phyloP scores from a whole-genome alignment of 2,113 vertebrate genomes.

The Lethenteron reissneri region DNA sequence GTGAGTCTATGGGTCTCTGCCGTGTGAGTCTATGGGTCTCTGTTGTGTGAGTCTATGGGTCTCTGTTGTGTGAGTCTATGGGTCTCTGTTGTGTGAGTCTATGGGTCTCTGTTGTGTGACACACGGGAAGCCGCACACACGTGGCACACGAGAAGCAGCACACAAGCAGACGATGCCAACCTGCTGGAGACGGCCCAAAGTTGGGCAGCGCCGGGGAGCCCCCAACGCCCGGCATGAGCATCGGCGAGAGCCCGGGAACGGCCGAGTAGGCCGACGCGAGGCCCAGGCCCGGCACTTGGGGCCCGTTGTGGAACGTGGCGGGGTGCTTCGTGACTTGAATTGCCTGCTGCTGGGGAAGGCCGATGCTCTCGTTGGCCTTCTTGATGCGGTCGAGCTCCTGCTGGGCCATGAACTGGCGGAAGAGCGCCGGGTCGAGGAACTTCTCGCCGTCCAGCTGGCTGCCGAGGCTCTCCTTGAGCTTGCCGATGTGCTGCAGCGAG shows the following conservation, averaged over 20 bases:
- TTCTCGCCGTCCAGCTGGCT: constrained; percentile 96
- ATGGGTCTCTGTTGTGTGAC: too few relatives aligned
- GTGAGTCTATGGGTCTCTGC: neutral
- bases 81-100: too few relatives aligned
- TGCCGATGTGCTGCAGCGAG: constrained; percentile 88
- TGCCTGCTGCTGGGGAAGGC: constrained; percentile 45
- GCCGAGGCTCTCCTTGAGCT: constrained; percentile 91
- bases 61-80: too few relatives aligned
- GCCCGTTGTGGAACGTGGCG: constrained; percentile 62
- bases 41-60: too few relatives aligned
- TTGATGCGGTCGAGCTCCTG: constrained; percentile 95
- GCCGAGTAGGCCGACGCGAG: constrained; percentile 81
- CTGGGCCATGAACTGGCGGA: constrained; percentile 96
- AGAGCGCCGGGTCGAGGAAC: constrained; percentile 91
- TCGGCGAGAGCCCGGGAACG: constrained; percentile 80
- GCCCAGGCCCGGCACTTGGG: constrained; percentile 59
- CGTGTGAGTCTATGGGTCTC: too few relatives aligned
- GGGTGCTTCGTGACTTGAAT: constrained; percentile 53
- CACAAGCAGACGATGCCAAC: constrained; percentile 18
- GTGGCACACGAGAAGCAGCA: neutral
- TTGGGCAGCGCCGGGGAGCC: constrained; percentile 88
- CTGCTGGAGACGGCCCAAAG: constrained; percentile 95
- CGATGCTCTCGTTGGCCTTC: constrained; percentile 73
- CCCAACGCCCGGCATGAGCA: constrained; percentile 91
- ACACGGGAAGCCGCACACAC: neutral